Base-by-base conservation (phyloP, 2,113 vertebrate genomes). In the Dissostichus mawsoni region DNA sequence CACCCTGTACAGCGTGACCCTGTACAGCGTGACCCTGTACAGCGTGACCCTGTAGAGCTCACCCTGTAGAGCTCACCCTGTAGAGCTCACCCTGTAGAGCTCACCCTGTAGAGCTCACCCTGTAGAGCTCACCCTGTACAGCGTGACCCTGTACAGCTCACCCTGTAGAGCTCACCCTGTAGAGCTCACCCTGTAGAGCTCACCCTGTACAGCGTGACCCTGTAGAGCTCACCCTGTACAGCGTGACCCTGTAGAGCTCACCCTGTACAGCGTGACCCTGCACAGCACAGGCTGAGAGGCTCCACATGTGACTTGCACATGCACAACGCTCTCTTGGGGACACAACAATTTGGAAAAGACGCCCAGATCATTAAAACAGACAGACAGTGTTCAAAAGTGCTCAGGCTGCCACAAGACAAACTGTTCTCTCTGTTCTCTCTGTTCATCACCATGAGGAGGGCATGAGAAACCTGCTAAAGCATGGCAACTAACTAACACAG, bases 51-150 rank as follows among this genome's bases (percentile, higher is more conserved):
- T n/a, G n/a, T n/a, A 65, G 88, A 76, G 75, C 36, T 91, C 83
- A 86, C 81, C 87, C 78, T 69, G n/a, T n/a, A 65, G 88, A 76
- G 75, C 36, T 91, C 83, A 86, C 81, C 87, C 78, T 69, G n/a
- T n/a, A 65, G 88, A 76, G 75, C 36, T 91, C 83, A 86, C 81
- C 87, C 78, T 69, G n/a, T n/a, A 65, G 88, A 76, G 75, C 36
- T 91, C 83, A 86, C 81, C 87, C 78, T 69, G n/a, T n/a, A 65
- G 88, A 76, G 75, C 36, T 91, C 83, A 86, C 81, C 87, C 78
- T 69, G n/a, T n/a, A 65, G 88, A 76, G 75, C 36, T 91, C 83
- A 86, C 81, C 87, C 78, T 69, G n/a, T n/a, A n/a, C n/a, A n/a
- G n/a, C n/a, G n/a, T n/a, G n/a, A n/a, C n/a, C n/a, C n/a, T n/a